Conservation (phyloP, 2,797 vertebrate genomes). For the Arrhamphus sclerolepis region DNA sequence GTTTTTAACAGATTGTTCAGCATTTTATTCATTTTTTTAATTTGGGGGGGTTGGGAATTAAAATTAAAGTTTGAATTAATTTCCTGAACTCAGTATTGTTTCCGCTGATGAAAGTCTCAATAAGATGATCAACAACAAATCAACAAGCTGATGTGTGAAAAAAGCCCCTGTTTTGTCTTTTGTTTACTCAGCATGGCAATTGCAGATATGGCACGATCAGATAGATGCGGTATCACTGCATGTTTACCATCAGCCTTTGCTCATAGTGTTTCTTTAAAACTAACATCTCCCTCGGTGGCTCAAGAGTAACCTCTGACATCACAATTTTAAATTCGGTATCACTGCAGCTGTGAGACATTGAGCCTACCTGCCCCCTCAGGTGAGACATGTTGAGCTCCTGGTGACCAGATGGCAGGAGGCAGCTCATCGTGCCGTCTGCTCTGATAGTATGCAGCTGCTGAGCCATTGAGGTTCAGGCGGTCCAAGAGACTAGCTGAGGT, state of each 20-base stretch:
- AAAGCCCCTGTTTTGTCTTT: not conserved
- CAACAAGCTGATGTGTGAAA: slow-evolving; percentile 3
- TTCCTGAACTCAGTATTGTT: no score
- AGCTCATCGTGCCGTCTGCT: slow-evolving; percentile 64
- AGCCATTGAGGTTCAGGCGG: slow-evolving; percentile 70
- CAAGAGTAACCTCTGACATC: not conserved
- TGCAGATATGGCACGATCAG: slow-evolving; percentile 15
- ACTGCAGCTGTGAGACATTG: not conserved
- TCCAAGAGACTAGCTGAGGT: slow-evolving; percentile 59
- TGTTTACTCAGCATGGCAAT: slow-evolving; percentile 22
- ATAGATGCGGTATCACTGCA: not conserved
- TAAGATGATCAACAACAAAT: not conserved
- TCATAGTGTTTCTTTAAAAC: not conserved
- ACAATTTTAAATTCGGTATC: not conserved
- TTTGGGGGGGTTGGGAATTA: no score
- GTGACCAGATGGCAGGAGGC: slow-evolving; percentile 78
- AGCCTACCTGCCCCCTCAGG: slow-evolving; percentile 73
- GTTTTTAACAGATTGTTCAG: no score
- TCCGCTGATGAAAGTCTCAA: not conserved
- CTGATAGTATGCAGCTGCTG: slow-evolving; percentile 38
- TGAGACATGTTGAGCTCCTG: slow-evolving; percentile 71
- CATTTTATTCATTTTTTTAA: no score
- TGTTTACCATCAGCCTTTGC: slow-evolving; percentile 4
- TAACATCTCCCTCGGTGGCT: not conserved
- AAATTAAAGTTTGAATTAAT: no score